Conservation (phyloP, 2,888 invertebrate genomes). For the Cantharis nigra region DNA sequence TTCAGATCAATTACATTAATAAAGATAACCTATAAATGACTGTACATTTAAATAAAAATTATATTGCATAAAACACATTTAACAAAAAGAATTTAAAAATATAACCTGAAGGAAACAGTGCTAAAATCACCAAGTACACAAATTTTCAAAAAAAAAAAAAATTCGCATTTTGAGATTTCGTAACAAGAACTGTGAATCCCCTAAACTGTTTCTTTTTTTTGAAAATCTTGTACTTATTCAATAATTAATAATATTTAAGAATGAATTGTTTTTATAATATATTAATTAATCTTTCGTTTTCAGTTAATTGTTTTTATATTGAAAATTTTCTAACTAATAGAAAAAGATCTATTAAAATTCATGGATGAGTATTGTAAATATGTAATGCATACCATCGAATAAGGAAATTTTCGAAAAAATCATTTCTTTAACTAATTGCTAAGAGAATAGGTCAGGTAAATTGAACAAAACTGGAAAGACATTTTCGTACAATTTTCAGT, state of each 20-base stretch:
- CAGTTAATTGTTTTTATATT: background rate
- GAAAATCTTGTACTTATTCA: background rate
- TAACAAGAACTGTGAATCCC: background rate
- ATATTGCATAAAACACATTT: background rate
- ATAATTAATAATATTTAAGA: background rate
- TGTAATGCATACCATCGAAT: conserved; percentile 2
- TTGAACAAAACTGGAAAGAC: background rate
- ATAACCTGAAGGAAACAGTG: background rate
- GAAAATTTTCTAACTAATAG: background rate
- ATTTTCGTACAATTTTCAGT: background rate
- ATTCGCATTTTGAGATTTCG: background rate
- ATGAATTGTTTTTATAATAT: background rate
- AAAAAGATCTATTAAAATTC: conserved; percentile 1
- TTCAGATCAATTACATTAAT: conserved; percentile 37
- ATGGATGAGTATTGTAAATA: background rate
- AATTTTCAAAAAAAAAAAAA: background rate
- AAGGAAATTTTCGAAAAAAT: background rate
- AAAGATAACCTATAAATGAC: background rate
- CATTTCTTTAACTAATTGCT: background rate
- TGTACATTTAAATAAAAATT: background rate
- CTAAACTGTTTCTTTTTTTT: background rate
- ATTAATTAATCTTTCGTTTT: background rate
- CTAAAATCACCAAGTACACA: background rate
- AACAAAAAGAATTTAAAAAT: background rate
- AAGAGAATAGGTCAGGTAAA: background rate